Base-by-base conservation (phyloP, 2,797 vertebrate species). In the Oreonectes daqikongensis region DNA sequence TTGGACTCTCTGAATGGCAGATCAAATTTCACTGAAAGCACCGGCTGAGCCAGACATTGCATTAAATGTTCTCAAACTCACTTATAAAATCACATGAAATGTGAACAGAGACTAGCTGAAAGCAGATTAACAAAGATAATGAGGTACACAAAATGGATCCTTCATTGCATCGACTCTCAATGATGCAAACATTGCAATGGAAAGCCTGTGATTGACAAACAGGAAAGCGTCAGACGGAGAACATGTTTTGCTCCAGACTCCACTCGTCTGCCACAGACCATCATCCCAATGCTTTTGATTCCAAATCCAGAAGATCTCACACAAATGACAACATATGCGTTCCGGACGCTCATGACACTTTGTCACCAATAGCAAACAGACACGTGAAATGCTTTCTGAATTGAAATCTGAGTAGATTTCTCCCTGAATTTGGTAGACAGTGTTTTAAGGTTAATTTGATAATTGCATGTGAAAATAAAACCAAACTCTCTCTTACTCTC, bases 261-360 rank as follows among this genome's bases (percentile, higher is more conserved):
- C 57, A 18, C 30, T 60, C 7, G 14, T 57, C 50, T 67, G 57
- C 57, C 57, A 60, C 57, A 44, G 50, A 32, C 14, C 63, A 67
- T 57, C 38, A 57, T 67, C 32, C 17, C 32, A n/a, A n/a, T 42
- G 10, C 46, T 28, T 53, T 35, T 42, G 11, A 38, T 26, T 38
- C 57, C 42, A 72, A 72, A 72, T 66, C 48, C 65, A 44, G 32
- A 53, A 55, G 40, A 57, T 44, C 61, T 75, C 24, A 17, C 18
- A 22, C 17, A 7, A 59, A 59, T 26, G 18, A 48, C 42, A 76
- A 24, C 73, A 26, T 72, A 61, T 48, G 63, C 18, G 40, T n/a
- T 59, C 24, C 3, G 64, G 64, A 66, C n/a, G 59, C 44, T 35
- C 38, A 24, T 38, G n/a, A 48, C 73, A 75, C n/a, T 57, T 57